phyloP scores from a whole-genome alignment of 92 coral and sea anemone genomes.

The Umimayanthus kanabou region DNA sequence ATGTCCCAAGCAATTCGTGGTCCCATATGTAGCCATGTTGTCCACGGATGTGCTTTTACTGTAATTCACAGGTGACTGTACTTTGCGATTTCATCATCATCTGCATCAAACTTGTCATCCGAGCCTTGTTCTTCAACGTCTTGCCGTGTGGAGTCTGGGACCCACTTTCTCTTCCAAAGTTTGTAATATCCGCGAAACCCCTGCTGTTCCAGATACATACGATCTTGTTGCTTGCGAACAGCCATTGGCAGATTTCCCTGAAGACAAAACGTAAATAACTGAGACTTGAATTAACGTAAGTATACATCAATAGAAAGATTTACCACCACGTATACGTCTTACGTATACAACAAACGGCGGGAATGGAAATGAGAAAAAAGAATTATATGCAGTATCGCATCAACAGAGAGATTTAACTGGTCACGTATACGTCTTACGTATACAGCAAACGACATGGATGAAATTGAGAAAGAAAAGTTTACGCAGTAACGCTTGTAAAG shows the following conservation, averaged over 20 bases:
- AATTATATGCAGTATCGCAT: too few relatives aligned
- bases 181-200: conserved; percentile 71
- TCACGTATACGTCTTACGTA: too few relatives aligned
- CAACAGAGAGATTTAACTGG: too few relatives aligned
- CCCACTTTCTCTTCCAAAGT: conserved; percentile 54
- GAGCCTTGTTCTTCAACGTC: neutral
- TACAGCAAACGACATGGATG: too few relatives aligned
- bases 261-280: neutral
- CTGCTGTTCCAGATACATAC: conserved; percentile 51
- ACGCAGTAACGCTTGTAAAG: too few relatives aligned
- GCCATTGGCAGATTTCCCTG: conserved; percentile 33
- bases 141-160: neutral
- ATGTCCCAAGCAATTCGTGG: too few relatives aligned
- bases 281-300: neutral
- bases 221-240: conserved; percentile 27
- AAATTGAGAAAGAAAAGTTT: too few relatives aligned
- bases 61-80: conserved; percentile 46
- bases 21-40: too few relatives aligned
- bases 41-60: neutral
- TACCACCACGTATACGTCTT: too few relatives aligned
- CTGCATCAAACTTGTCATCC: neutral
- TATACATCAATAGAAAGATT: too few relatives aligned
- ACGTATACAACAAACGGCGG: too few relatives aligned
- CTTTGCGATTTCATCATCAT: conserved; percentile 30
- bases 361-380: too few relatives aligned